Conservation (phyloP, 2,888 invertebrate species). For the Leucoma salicis region DNA sequence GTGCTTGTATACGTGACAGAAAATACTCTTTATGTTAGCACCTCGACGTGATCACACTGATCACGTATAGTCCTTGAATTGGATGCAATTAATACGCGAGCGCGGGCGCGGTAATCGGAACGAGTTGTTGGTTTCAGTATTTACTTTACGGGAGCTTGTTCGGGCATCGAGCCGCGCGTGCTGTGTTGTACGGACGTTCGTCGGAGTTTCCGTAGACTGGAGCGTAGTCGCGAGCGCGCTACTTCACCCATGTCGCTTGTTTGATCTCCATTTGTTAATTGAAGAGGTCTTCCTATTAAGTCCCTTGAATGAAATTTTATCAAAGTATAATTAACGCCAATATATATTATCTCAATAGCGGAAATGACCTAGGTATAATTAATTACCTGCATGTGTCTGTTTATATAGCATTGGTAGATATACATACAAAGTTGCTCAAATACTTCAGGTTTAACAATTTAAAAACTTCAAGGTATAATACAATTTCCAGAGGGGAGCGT, state of each 20-base stretch:
- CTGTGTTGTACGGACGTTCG: conserved; percentile 41
- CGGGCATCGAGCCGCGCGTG: conserved; percentile 16
- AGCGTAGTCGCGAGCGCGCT: conserved; percentile 35
- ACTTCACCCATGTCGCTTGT: conserved; percentile 39
- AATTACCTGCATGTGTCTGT: too few species aligned
- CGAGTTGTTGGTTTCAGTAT: conserved; percentile 47
- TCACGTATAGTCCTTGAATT: conserved; percentile 69
- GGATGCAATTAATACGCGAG: conserved; percentile 36
- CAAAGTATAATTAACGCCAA: conserved; percentile 51
- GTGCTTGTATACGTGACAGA: conserved; percentile 58
- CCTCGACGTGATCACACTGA: conserved; percentile 62
- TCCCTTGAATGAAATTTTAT: conserved; percentile 37
- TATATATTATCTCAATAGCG: conserved; percentile 16
- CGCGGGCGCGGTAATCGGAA: conserved; percentile 20
- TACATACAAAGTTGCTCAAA: too few species aligned
- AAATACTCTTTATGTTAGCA: conserved; percentile 64
- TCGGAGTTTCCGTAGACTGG: conserved; percentile 54
- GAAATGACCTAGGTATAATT: conserved; percentile 12
- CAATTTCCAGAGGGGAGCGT: too few species aligned
- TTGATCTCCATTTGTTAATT: conserved; percentile 57
- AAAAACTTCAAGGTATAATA: too few species aligned
- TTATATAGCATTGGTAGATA: too few species aligned
- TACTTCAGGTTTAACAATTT: too few species aligned
- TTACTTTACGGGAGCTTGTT: conserved; percentile 30
- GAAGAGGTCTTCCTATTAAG: conserved; percentile 53